These are phyloP conservation scores for Gorsachius magnificus DNA, from an alignment of 2,797 vertebrate species.

Conservation along the genomic window DNA sequence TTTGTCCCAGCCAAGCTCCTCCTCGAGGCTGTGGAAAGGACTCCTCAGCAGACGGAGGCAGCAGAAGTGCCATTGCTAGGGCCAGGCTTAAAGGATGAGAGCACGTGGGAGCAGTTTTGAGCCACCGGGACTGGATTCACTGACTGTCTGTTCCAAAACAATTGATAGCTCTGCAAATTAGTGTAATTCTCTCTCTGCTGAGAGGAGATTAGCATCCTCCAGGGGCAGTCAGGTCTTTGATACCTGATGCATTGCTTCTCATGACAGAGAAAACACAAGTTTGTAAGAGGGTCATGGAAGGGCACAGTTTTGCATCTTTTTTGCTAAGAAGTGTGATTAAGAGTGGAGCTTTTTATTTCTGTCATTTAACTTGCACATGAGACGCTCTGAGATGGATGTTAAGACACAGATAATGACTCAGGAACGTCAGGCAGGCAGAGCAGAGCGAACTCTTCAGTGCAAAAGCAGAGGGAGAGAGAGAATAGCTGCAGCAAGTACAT, in stretches of 20 bases:
- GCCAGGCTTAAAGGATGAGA: background rate
- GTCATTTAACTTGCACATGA: background rate
- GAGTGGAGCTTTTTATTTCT: background rate
- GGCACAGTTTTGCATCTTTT: background rate
- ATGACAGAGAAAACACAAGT: background rate
- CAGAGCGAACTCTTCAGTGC: background rate
- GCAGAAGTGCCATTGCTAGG: background rate
- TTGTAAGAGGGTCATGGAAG: background rate
- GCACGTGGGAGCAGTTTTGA: background rate
- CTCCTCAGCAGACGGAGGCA: background rate
- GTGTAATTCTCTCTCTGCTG: background rate
- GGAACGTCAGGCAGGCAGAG: background rate
- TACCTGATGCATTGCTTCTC: background rate
- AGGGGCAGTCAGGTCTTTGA: background rate
- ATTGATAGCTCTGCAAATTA: background rate
- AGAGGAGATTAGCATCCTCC: background rate
- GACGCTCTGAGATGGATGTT: background rate
- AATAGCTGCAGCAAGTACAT: background rate
- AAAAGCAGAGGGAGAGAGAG: background rate
- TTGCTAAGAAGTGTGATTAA: background rate
- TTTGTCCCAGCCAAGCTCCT: background rate
- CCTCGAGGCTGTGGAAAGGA: background rate
- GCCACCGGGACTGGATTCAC: background rate
- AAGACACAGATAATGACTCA: background rate
- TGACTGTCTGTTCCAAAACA: background rate